Evolutionary conservation across 2,113 vertebrate genomes (phyloP).

Genomic region (Dendropsophus ebraccatus): DNA sequence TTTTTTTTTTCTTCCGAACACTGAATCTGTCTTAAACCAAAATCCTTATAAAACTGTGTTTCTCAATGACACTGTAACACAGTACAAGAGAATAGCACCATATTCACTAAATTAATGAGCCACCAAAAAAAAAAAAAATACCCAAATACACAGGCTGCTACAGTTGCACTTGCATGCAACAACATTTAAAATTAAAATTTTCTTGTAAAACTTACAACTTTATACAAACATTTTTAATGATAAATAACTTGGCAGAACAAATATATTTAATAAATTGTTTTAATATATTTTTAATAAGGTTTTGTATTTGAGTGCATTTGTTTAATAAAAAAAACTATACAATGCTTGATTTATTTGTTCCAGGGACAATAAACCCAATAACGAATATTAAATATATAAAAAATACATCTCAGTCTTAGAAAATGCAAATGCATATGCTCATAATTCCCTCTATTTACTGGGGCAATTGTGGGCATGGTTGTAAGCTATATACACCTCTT

Average conservation of each 20-base stretch:
- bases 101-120: neutral
- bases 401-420: no score
- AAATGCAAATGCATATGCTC: no score
- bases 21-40: neutral
- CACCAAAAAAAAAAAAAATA: neutral
- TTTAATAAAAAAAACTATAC: neutral
- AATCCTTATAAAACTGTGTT: neutral
- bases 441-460: no score
- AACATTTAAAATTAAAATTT: neutral
- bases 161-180: neutral
- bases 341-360: neutral
- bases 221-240: neutral
- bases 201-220: neutral
- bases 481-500: no score
- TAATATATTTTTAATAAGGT: neutral
- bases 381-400: neutral
- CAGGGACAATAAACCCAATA: neutral
- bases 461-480: no score
- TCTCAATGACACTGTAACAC: neutral
- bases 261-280: conserved; percentile 13
- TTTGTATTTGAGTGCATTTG: conserved; percentile 3
- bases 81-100: neutral
- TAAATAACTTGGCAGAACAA: neutral
- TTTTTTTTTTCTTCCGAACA: neutral
- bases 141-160: no score